Percentiles rank a stretch among this genome's conserved stretches.
These are phyloP conservation scores for Siniperca chuatsi DNA, from an alignment of 2,113 vertebrate genomes.

Conservation along the genomic window DNA sequence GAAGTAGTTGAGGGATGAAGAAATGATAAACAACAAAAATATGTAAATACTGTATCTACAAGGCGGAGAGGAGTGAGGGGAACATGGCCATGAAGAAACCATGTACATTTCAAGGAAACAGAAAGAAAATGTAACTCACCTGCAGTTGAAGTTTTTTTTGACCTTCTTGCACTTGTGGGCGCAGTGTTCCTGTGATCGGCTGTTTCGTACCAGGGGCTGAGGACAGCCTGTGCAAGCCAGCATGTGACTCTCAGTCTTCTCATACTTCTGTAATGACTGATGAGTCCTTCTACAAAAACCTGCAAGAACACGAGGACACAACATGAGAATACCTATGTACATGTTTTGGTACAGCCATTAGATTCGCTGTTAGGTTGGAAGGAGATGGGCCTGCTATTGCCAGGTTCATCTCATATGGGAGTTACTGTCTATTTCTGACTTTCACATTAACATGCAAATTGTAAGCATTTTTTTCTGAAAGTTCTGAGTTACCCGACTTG, in stretches of 20 bases:
- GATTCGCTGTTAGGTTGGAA: not conserved
- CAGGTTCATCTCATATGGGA: not conserved
- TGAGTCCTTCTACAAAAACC: constrained; percentile 67
- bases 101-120: constrained; percentile 23
- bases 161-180: constrained; percentile 81
- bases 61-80: not conserved
- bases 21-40: constrained; percentile 59
- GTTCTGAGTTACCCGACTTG: not conserved
- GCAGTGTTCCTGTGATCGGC: constrained; percentile 78
- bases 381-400: not conserved
- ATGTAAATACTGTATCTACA: constrained; percentile 61
- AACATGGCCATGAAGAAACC: not conserved
- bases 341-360: not conserved
- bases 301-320: constrained; percentile 25
- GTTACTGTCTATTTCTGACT: not conserved
- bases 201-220: constrained; percentile 59
- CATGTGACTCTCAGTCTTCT: constrained; percentile 79
- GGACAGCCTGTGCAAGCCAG: constrained; percentile 78
- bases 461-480: not conserved
- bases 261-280: constrained; percentile 80
- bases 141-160: constrained; percentile 80
- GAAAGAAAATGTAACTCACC: constrained; percentile 58
- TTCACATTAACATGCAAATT: not conserved
- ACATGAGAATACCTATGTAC: not conserved
- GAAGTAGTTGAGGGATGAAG: constrained; percentile 62